Evolutionary conservation across 2,888 invertebrate genomes (phyloP), one percentile per base, ranked within the genome.

Genomic region (Sabatieria punctata): DNA sequence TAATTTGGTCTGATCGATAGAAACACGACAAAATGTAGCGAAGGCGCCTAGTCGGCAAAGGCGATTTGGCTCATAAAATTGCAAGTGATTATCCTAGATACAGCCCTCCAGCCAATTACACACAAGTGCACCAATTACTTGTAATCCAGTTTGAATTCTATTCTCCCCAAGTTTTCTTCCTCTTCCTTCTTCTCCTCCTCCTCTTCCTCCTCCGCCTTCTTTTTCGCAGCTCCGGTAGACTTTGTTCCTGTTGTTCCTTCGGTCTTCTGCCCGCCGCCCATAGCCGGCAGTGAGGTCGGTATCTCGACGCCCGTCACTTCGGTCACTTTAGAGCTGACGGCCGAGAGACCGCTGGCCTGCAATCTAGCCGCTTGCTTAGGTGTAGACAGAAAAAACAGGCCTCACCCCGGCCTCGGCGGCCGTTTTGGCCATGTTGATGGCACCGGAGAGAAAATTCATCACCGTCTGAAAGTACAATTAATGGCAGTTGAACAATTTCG

Each of bases 81-180:
- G n/a, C n/a, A n/a, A n/a, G n/a, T n/a, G n/a, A n/a, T n/a, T n/a
- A n/a, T n/a, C n/a, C n/a, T n/a, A n/a, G n/a, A n/a, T n/a, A n/a
- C n/a, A n/a, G n/a, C n/a, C n/a, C n/a, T n/a, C n/a, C n/a, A n/a
- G n/a, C n/a, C n/a, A n/a, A n/a, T n/a, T n/a, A n/a, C n/a, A n/a
- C n/a, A n/a, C n/a, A n/a, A n/a, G n/a, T n/a, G n/a, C n/a, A n/a
- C 27, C 6, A n/a, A 8, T 30, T 21, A 93, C 71, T 93, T 91
- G 70, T 91, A 93, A 69, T 93, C 91, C 69, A 93, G 77, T 36
- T 70, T 69, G 60, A 67, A 93, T 69, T 93, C 91, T 54, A 95
- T 77, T 73, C 84, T 84, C 63, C 95, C 95, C 60, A 95, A 77
- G 65, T 65, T 53, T 68, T 48, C 39, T 19, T 39, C 45, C 53